Percentiles rank a stretch among this genome's conserved stretches.
These are phyloP conservation scores for Oryzias dopingdopingensis DNA, from an alignment of 2,797 vertebrate species.

Conservation along the genomic window DNA sequence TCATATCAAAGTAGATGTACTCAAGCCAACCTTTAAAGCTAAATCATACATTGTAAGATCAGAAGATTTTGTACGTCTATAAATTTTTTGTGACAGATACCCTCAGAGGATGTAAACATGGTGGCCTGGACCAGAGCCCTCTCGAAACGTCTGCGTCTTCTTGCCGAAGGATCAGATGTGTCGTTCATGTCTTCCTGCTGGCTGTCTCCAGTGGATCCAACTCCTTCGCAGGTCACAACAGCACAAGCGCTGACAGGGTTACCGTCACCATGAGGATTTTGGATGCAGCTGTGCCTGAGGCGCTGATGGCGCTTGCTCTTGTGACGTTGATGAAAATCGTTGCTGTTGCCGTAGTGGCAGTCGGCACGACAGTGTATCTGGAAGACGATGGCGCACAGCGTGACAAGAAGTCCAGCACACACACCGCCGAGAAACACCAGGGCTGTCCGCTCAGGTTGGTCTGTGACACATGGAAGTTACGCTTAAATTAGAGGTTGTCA, in stretches of 20 bases:
- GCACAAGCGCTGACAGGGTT: conserved; percentile 66
- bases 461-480: conserved; percentile 59
- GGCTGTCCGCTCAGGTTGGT: conserved; percentile 87
- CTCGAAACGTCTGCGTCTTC: conserved; percentile 86
- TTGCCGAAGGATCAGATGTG: conserved; percentile 79
- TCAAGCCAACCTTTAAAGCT: background rate
- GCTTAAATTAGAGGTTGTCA: background rate
- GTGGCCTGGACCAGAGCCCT: conserved; percentile 85
- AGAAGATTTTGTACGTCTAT: background rate
- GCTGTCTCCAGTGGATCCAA: conserved; percentile 67
- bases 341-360: conserved; percentile 76
- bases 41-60: background rate
- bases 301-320: conserved; percentile 45
- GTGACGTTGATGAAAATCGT: conserved; percentile 49
- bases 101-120: conserved; percentile 85
- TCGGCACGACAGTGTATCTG: conserved; percentile 88
- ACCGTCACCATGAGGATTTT: conserved; percentile 35
- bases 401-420: conserved; percentile 86
- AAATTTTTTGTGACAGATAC: conserved; percentile 32
- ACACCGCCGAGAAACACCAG: conserved; percentile 90
- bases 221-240: conserved; percentile 56
- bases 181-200: conserved; percentile 84
- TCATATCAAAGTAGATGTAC: background rate
- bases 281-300: conserved; percentile 44
- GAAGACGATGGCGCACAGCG: conserved; percentile 86